phyloP scores from a whole-genome alignment of 1,140 invertebrate species.

The Neodiprion lecontei region DNA sequence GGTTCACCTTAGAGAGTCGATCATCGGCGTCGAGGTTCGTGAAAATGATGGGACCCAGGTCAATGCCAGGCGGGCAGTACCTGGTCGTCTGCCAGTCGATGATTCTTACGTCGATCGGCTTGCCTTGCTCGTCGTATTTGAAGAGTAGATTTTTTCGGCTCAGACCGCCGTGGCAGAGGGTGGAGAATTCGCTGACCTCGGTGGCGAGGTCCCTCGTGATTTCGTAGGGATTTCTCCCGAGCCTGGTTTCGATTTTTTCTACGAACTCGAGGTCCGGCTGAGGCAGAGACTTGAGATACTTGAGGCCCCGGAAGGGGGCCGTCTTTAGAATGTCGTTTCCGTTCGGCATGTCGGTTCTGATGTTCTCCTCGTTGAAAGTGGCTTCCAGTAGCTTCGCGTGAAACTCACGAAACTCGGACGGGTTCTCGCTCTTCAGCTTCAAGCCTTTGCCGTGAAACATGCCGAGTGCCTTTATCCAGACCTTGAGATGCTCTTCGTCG shows the following conservation, averaged over 20 bases:
- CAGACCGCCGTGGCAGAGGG: constrained; percentile 49
- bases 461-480: constrained; percentile 39
- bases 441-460: constrained; percentile 46
- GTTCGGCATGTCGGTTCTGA: constrained; percentile 8
- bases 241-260: neutral
- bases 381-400: constrained; percentile 36
- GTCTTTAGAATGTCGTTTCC: constrained; percentile 19
- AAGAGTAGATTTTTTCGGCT: constrained; percentile 47
- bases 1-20: neutral
- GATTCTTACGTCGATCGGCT: constrained; percentile 40
- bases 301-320: constrained; percentile 8
- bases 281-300: neutral
- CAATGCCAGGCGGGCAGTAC: constrained; percentile 40
- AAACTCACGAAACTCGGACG: constrained; percentile 39
- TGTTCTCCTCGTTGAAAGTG: constrained; percentile 17
- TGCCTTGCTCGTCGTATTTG: constrained; percentile 36
- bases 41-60: constrained; percentile 42
- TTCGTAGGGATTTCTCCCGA: neutral
- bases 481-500: constrained; percentile 38
- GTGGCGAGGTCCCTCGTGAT: neutral
- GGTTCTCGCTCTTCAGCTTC: constrained; percentile 34
- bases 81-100: constrained; percentile 48
- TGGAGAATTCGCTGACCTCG: constrained; percentile 28
- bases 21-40: constrained; percentile 24
- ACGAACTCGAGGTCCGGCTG: neutral